Evolutionary conservation across 2,113 vertebrate species (phyloP), one percentile per base, ranked within the genome.

Genomic region (Vicugna pacos): DNA sequence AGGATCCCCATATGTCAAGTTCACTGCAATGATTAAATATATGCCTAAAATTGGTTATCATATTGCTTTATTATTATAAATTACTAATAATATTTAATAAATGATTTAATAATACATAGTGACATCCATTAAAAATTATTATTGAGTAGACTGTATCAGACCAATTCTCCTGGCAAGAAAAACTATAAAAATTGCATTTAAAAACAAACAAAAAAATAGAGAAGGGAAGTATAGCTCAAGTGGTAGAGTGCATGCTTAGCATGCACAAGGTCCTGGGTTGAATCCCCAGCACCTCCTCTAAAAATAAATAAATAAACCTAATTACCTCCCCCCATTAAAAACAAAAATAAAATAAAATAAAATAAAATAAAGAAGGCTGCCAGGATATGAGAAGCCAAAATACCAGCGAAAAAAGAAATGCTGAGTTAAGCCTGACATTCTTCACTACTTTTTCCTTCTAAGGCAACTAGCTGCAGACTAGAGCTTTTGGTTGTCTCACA

Each of bases 131-230:
- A 86, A 8, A 86, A 80, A 87, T 91, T 69, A 91, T 69, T 60
- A 60, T 16, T 69, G 10, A 77, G n/a, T 77, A 84, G 20, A 56
- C 8, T 83, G 32, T 72, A 82, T 69, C 62, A 83, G 64, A 75
- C 26, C 15, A 91, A 96, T 50, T 95, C 56, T 91, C 32, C 50
- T 42, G n/a, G 26, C 73, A 81, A 95, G 24, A 82, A 93, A 77
- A 95, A 42, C n/a, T 67, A 42, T 46, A 90, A 86, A 80, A 91
- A 77, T 26, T 79, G n/a, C 26, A 64, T 48, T 85, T 48, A 80
- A 93, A 95, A 89, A 56, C 32, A 80, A 72, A 17, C 35, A 65
- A 64, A 70, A 9, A 42, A 11, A 48, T 2, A 72, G 56, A 69
- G 17, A 95, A 92, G 65, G 79, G 38, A 42, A 5, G 38, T 42